These are phyloP conservation scores for Phalacrocorax aristotelis DNA, from an alignment of 2,113 vertebrate species.

Conservation along the genomic window DNA sequence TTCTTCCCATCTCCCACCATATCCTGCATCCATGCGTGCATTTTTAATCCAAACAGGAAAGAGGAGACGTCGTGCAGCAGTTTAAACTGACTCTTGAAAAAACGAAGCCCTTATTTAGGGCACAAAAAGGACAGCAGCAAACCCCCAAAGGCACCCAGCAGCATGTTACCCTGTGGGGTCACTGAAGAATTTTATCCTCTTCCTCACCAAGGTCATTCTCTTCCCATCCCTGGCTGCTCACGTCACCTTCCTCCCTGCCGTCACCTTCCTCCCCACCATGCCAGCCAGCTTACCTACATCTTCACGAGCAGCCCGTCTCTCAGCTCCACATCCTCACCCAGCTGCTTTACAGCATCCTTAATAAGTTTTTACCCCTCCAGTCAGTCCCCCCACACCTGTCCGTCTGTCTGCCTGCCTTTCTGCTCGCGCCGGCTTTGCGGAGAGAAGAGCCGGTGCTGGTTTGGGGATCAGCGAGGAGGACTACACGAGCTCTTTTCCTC, in stretches of 20 bases:
- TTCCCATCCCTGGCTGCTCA: not conserved
- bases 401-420: not conserved
- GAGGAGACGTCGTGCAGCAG: not conserved
- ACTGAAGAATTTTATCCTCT: not conserved
- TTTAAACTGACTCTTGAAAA: not conserved
- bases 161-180: accelerated
- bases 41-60: not conserved
- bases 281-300: not conserved
- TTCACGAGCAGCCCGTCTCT: not conserved
- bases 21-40: not conserved
- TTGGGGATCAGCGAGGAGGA: not conserved
- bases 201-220: not conserved
- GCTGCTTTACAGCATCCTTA: not conserved
- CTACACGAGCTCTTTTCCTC: accelerated
- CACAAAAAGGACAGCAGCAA: not conserved
- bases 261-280: not conserved
- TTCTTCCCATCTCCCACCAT: not conserved
- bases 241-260: too few species aligned
- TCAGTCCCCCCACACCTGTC: not conserved
- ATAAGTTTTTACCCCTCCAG: too few species aligned
- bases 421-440: not conserved
- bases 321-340: not conserved
- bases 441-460: accelerated
- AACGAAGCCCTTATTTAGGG: not conserved
- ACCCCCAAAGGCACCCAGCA: not conserved